phyloP scores from a whole-genome alignment of 1,140 invertebrate genomes.

The Ceratosolen fusciceps region DNA sequence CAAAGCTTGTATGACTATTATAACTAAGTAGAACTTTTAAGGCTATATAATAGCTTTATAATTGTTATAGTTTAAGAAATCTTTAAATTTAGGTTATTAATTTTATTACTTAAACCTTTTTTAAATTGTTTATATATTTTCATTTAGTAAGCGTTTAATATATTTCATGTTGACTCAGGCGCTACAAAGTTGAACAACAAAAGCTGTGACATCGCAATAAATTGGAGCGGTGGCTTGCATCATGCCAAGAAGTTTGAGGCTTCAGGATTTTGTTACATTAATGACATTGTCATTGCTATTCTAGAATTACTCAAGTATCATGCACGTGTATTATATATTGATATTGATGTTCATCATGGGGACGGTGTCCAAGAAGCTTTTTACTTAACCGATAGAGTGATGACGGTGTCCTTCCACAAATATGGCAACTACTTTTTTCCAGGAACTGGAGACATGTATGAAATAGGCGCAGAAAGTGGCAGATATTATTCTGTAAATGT shows the following conservation, averaged over 20 bases:
- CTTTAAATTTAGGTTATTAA: too few relatives aligned
- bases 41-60: too few relatives aligned
- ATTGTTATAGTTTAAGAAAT: too few relatives aligned
- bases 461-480: conserved; percentile 93
- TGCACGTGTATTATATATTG: conserved; percentile 96
- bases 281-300: conserved; percentile 99
- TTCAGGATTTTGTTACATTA: conserved; percentile 97
- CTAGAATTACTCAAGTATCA: conserved; percentile 96
- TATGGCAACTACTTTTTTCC: conserved; percentile 99
- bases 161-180: conserved; percentile 59
- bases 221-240: conserved; percentile 99
- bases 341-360: conserved; percentile 99
- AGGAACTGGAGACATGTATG: conserved; percentile 98
- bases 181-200: conserved; percentile 95
- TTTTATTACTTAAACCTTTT: too few relatives aligned
- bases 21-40: too few relatives aligned
- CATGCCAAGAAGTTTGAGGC: conserved; percentile 99
- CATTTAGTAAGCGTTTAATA: not conserved
- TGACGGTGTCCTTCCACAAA: conserved; percentile 99
- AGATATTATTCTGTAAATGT: conserved; percentile 98
- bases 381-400: conserved; percentile 97
- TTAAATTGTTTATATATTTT: not conserved
- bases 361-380: conserved; percentile 99
- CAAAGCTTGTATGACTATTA: too few relatives aligned
- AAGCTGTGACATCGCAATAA: conserved; percentile 96